Evolutionary conservation across 53 echinoderm and acorn worm genomes (phyloP), one percentile per base, ranked within the genome.

Genomic region (Hippasteria phrygiana): DNA sequence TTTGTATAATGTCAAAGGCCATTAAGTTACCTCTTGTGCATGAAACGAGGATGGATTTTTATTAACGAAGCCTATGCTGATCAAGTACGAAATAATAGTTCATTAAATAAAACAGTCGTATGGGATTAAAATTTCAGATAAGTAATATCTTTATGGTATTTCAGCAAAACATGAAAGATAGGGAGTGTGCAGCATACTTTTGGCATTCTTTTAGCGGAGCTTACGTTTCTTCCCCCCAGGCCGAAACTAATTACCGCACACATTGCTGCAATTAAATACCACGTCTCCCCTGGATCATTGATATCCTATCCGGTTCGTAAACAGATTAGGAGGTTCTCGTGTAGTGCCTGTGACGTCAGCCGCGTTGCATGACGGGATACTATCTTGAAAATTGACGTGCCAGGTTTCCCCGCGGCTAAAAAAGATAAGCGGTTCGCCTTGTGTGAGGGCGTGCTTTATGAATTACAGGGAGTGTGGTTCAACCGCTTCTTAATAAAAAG

Each of bases 341-440:
- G 4, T 79, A 34, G 41, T 70, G 71, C 42, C 71, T 71, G 85
- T 85, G 85, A 85, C 85, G 85, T 85, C 85, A 71, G 70, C 85
- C 85, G 85, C 85, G 47, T 45, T 85, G 85, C 85, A 85, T 85
- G 85, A 85, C 85, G 85, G 85, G 85, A 85, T 35, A 85, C 34
- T 24, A 37, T 85, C 70, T 85, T 70, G 51, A 85, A 85, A 85
- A 85, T 70, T 47, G 85, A 85, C 85, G 70, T 71, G 85, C 70
- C 85, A 85, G 85, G 71, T 71, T 85, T 33, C 85, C 85, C 26
- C 36, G 51, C 48, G 85, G 50, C n/a, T 3, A 36, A 0, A 18
- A 18, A 29, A 64, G 39, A 35, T 71, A 35, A 34, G 33, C 0
- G 33, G 17, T 17, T 14, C n/a, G 10, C 27, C 35, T 48, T 71